Conservation (phyloP, 2,113 vertebrate genomes). For the Alosa alosa region DNA sequence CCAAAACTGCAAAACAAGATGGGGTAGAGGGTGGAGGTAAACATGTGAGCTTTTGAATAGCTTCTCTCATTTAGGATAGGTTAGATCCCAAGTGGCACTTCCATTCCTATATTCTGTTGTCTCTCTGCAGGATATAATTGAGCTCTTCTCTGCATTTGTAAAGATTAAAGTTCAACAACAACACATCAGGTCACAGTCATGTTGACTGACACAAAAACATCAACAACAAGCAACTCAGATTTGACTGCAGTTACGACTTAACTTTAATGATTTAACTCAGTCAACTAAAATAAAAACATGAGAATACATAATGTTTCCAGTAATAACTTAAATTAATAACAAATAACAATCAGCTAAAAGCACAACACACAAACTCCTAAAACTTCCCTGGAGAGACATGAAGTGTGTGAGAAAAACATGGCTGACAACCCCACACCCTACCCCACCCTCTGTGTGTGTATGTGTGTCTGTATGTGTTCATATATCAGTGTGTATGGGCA, state of each 20-base stretch:
- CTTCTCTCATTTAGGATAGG: background rate
- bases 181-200: background rate
- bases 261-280: conserved; percentile 40
- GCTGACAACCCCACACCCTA: conserved; percentile 21
- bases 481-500: background rate
- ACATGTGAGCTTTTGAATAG: background rate
- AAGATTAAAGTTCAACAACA: background rate
- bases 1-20: background rate
- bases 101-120: too few species aligned
- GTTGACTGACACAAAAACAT: conserved; percentile 25
- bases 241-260: conserved; percentile 27
- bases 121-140: background rate
- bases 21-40: background rate
- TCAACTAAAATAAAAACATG: conserved; percentile 51
- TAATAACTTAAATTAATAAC: conserved; percentile 46
- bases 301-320: conserved; percentile 55
- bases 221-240: conserved; percentile 7
- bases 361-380: conserved; percentile 52
- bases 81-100: too few species aligned
- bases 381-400: conserved; percentile 48
- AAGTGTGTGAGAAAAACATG: conserved; percentile 44
- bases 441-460: background rate
- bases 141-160: background rate
- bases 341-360: conserved; percentile 51
- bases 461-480: background rate